Conservation (phyloP, 2,888 invertebrate genomes). For the Hydrotaea cyrtoneurina region DNA sequence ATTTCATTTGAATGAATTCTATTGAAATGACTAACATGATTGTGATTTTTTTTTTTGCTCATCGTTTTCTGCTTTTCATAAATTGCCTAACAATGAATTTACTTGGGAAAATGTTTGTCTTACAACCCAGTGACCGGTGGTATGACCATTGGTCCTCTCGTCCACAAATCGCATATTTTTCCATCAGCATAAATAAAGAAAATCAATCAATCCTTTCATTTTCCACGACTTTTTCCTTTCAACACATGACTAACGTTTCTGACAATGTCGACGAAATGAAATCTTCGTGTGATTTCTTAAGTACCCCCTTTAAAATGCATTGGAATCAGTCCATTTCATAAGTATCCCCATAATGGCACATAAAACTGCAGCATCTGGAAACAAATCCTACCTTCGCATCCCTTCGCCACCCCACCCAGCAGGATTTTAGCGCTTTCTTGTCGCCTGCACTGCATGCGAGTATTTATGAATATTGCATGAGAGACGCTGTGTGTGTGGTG, state of each 20-base stretch:
- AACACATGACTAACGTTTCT: neutral
- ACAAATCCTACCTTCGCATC: neutral
- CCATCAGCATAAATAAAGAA: neutral
- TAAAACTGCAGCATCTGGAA: conserved; percentile 18
- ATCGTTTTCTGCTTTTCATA: no score
- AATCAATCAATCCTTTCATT: neutral
- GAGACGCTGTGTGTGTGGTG: neutral
- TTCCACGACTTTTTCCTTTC: neutral
- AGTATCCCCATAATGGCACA: neutral
- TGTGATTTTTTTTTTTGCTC: no score
- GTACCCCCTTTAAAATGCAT: neutral
- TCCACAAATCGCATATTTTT: no score
- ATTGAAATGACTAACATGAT: no score
- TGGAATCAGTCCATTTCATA: neutral
- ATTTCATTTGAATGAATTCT: no score
- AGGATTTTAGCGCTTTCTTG: neutral
- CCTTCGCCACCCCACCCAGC: neutral
- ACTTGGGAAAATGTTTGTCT: no score
- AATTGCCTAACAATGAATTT: no score
- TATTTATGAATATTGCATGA: conserved; percentile 63
- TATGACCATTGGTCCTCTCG: no score
- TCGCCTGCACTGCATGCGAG: conserved; percentile 39
- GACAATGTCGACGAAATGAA: neutral
- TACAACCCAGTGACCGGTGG: no score
- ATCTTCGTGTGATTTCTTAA: neutral